Conservation (phyloP, 2,113 vertebrate species). For the Gambusia affinis region DNA sequence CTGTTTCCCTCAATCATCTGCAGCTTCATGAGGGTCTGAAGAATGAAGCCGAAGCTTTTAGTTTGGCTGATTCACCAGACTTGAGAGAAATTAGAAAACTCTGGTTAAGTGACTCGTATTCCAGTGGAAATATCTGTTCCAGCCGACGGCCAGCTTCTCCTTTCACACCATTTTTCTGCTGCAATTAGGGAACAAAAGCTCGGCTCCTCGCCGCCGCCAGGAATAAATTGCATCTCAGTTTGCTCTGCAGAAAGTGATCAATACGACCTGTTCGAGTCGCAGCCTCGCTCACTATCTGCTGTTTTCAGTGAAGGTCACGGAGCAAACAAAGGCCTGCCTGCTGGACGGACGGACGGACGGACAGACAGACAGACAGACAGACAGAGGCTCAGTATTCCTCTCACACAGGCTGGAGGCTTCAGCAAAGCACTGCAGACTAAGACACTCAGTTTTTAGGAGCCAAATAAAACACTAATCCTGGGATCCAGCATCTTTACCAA, state of each 20-base stretch:
- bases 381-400: conserved; percentile 37
- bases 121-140: background rate
- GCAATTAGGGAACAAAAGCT: conserved; percentile 32
- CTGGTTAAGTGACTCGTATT: background rate
- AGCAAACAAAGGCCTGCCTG: conserved; percentile 63
- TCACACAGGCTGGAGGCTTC: conserved; percentile 40
- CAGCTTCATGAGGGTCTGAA: background rate
- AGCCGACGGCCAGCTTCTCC: background rate
- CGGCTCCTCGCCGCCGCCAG: conserved; percentile 10
- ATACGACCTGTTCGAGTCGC: conserved; percentile 60
- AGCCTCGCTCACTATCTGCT: conserved; percentile 46
- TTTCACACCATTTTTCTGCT: background rate
- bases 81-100: background rate
- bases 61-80: background rate
- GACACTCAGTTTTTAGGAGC: conserved; percentile 43
- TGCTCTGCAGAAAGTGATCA: conserved; percentile 54
- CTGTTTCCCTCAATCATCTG: background rate
- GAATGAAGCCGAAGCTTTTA: background rate
- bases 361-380: background rate
- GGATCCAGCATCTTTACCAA: conserved; percentile 3
- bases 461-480: conserved; percentile 55
- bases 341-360: background rate
- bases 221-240: conserved; percentile 48
- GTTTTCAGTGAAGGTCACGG: conserved; percentile 72
- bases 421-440: conserved; percentile 41